Conservation (phyloP, 2,888 invertebrate species). For the Nebria brevicollis region DNA sequence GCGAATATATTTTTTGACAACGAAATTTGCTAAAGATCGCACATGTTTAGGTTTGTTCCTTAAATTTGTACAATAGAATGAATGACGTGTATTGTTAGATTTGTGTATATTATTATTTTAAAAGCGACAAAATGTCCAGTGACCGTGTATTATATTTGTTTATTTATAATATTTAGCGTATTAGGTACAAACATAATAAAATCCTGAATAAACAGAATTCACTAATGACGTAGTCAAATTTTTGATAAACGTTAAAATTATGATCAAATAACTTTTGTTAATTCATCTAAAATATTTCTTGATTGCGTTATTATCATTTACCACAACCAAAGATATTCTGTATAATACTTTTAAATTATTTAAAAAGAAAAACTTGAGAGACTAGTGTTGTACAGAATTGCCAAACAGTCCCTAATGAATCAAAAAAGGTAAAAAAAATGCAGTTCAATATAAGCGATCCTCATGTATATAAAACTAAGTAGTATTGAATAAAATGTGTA, state of each 20-base stretch:
- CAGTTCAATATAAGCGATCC: slow-evolving; percentile 37
- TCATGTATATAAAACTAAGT: slow-evolving; percentile 34
- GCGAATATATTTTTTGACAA: neutral
- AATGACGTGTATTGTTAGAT: neutral
- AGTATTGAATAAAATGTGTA: slow-evolving; percentile 38
- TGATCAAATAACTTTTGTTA: neutral
- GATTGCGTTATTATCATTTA: neutral
- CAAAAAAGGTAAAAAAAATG: slow-evolving; percentile 11
- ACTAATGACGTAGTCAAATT: neutral
- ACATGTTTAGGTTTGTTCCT: neutral
- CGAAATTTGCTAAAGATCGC: neutral
- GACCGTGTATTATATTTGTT: slow-evolving; percentile 13
- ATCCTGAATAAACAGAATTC: neutral
- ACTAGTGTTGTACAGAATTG: slow-evolving; percentile 54
- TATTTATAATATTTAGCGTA: neutral
- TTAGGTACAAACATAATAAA: neutral
- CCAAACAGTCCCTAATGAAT: slow-evolving; percentile 25
- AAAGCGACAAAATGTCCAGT: slow-evolving; percentile 22
- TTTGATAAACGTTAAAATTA: neutral
- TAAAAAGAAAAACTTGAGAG: slow-evolving; percentile 12
- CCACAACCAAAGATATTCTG: slow-evolving; percentile 61
- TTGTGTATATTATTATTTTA: slow-evolving; percentile 36
- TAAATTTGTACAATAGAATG: neutral
- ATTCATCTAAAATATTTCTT: neutral
- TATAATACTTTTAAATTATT: slow-evolving; percentile 63